A percentile compares a stretch with the other conserved stretches of the same genome.
These are phyloP conservation scores for Onychostruthus taczanowskii DNA, from an alignment of 2,113 vertebrate species.

Conservation along the genomic window DNA sequence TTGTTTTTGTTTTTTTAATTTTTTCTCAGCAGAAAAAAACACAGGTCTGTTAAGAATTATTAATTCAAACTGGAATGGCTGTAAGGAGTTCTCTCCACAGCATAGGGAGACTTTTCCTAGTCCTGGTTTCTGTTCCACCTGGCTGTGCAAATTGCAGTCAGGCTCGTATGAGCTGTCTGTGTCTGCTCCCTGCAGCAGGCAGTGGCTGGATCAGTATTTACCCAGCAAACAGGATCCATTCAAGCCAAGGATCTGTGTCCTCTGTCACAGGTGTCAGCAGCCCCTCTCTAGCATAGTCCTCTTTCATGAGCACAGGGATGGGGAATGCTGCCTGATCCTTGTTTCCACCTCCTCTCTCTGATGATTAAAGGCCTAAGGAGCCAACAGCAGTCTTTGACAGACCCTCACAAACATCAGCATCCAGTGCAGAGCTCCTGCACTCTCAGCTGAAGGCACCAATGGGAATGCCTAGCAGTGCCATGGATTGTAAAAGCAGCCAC, in stretches of 20 bases:
- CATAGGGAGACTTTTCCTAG: not conserved
- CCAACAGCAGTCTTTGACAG: not conserved
- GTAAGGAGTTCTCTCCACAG: not conserved
- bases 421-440: not conserved
- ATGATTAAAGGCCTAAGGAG: not conserved
- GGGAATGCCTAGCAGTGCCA: too few species aligned
- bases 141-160: not conserved
- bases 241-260: not conserved
- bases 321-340: not conserved
- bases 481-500: not conserved
- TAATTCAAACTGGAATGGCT: not conserved
- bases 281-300: not conserved
- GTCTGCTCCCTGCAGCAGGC: not conserved
- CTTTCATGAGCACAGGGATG: not conserved
- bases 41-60: not conserved
- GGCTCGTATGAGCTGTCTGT: not conserved
- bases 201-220: not conserved
- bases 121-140: not conserved
- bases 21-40: accelerated
- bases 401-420: not conserved
- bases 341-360: not conserved
- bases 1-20: too few species aligned
- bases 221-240: not conserved
- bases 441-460: not conserved
- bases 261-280: not conserved